Conservation (phyloP, 2,888 invertebrate species). For the Dicycla oo region DNA sequence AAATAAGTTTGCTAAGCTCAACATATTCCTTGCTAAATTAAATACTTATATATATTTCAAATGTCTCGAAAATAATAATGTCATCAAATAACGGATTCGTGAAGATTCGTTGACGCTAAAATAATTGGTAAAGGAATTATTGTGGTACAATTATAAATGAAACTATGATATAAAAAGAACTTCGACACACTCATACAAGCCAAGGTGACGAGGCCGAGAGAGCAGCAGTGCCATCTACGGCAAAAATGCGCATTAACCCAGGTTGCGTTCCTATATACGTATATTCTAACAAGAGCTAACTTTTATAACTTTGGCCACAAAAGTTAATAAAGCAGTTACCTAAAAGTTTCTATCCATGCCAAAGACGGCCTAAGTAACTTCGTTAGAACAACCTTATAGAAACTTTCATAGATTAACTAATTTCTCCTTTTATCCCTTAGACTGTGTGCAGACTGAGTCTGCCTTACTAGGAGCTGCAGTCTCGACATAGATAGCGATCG, state of each 20-base stretch:
- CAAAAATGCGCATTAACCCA: too few species aligned
- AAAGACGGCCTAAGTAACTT: not conserved
- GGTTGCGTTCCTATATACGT: too few species aligned
- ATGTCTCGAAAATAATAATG: not conserved
- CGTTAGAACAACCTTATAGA: not conserved
- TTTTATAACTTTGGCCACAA: conserved; percentile 3
- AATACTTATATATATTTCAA: not conserved
- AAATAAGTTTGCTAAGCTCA: too few species aligned
- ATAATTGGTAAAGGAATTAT: too few species aligned
- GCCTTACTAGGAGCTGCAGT: too few species aligned
- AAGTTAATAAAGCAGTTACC: conserved; percentile 23
- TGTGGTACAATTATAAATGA: too few species aligned
- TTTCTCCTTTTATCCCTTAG: not conserved
- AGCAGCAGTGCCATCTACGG: too few species aligned
- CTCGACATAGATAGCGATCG: too few species aligned
- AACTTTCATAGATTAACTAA: conserved; percentile 12
- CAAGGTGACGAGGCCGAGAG: too few species aligned
- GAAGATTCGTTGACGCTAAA: not conserved
- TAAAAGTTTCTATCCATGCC: conserved; percentile 6
- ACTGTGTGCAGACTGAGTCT: not conserved
- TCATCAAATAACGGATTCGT: not conserved
- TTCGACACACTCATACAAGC: too few species aligned
- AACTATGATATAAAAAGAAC: too few species aligned
- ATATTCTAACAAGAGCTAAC: conserved; percentile 21
- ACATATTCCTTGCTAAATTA: too few species aligned